Percentiles rank a stretch among this genome's conserved stretches.
Evolutionary conservation across 2,113 vertebrate genomes (phyloP).

Genomic region (Aldabrachelys gigantea): DNA sequence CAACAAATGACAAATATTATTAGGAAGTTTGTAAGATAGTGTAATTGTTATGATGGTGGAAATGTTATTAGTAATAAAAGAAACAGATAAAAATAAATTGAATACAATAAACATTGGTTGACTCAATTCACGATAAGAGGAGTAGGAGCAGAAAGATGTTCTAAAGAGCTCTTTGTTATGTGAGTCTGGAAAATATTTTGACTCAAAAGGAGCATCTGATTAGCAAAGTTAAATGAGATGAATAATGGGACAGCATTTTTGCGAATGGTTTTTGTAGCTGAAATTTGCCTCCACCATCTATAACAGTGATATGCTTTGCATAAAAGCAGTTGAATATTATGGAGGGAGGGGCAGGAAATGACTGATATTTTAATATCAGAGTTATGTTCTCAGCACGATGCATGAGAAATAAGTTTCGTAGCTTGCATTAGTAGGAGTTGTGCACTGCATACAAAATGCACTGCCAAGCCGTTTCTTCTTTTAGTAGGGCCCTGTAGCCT

Average conservation of each 20-base stretch:
- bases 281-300: constrained; percentile 57
- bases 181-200: constrained; percentile 65
- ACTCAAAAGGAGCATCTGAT: constrained; percentile 64
- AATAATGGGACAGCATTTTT: constrained; percentile 56
- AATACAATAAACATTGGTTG: constrained; percentile 56
- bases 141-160: constrained; percentile 39
- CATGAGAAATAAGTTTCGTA: constrained; percentile 15
- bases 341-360: constrained; percentile 35
- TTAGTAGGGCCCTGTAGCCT: not conserved
- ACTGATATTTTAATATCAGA: constrained; percentile 27
- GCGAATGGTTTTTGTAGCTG: constrained; percentile 61
- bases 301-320: constrained; percentile 37
- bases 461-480: constrained; percentile 7
- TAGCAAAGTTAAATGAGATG: constrained; percentile 70
- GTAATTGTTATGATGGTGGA: constrained; percentile 53
- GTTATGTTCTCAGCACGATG: constrained; percentile 17
- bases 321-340: constrained; percentile 42
- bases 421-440: constrained; percentile 23
- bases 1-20: constrained; percentile 60
- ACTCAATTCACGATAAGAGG: constrained; percentile 57
- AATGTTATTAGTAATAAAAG: constrained; percentile 61
- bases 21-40: constrained; percentile 23
- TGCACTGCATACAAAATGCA: constrained; percentile 12
- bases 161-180: constrained; percentile 55
- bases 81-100: constrained; percentile 65